Conservation (phyloP, 2,888 invertebrate species). For the Apamea monoglypha region DNA sequence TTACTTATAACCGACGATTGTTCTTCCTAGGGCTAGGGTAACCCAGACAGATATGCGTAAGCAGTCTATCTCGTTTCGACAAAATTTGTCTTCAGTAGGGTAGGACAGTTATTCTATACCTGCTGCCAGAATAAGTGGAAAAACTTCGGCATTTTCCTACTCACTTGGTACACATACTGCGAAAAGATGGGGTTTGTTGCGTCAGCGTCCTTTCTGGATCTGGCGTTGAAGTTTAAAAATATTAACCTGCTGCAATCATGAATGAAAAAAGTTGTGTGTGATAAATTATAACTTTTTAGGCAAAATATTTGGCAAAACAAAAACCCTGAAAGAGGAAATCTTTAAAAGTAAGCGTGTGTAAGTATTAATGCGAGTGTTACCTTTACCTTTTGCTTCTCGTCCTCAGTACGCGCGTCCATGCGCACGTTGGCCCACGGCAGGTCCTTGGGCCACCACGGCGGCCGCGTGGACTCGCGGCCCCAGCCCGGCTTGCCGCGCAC, state of each 20-base stretch:
- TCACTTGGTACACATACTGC: neutral
- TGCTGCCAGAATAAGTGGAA: slow-evolving; percentile 9
- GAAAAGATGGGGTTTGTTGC: neutral
- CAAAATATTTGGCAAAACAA: neutral
- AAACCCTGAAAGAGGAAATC: neutral
- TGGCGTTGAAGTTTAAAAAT: slow-evolving; percentile 4
- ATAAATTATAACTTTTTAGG: neutral
- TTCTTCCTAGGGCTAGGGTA: neutral
- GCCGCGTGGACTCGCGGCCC: slow-evolving; percentile 98
- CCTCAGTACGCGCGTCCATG: slow-evolving; percentile 98
- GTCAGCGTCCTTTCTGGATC: neutral
- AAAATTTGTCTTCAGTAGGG: neutral
- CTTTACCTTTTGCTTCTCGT: slow-evolving; percentile 98
- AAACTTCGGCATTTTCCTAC: neutral
- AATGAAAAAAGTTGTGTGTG: neutral
- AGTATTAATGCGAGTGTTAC: slow-evolving; percentile 8
- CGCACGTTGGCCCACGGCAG: slow-evolving; percentile 99
- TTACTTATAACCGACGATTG: neutral
- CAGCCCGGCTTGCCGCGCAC: slow-evolving; percentile 98
- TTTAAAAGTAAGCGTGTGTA: neutral
- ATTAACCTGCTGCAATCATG: slow-evolving; percentile 12
- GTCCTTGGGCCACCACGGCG: slow-evolving; percentile 99
- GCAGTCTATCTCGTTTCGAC: neutral
- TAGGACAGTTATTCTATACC: neutral
- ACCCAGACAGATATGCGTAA: neutral